Evolutionary conservation across 2,113 vertebrate species (phyloP).

Genomic region (Balaeniceps rex): DNA sequence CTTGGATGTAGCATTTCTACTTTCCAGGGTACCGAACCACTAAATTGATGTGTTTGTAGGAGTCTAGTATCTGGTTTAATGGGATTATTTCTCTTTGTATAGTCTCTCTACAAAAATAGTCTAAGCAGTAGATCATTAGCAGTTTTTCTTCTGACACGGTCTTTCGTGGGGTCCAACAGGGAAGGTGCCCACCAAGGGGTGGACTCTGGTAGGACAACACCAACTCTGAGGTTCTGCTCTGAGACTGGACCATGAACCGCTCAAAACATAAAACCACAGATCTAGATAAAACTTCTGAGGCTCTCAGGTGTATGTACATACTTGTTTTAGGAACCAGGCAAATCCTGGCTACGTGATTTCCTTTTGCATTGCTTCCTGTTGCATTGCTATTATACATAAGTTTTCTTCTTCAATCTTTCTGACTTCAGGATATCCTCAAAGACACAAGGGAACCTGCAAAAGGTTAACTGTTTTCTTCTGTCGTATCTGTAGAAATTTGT

Average conservation of each 20-base stretch:
- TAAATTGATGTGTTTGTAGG: neutral
- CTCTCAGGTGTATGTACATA: neutral
- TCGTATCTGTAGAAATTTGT: neutral
- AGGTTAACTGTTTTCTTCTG: neutral
- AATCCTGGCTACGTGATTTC: neutral
- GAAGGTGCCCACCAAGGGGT: rapidly evolving
- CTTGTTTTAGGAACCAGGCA: neutral
- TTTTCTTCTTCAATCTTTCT: neutral
- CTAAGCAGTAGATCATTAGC: neutral
- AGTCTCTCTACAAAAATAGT: neutral
- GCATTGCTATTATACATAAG: neutral
- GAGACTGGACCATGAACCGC: neutral
- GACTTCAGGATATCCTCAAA: neutral
- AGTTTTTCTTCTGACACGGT: neutral
- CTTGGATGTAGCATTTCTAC: neutral
- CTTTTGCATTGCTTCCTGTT: neutral
- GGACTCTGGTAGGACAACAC: neutral
- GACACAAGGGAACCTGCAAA: neutral
- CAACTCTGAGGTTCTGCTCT: neutral
- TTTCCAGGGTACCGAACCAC: neutral
- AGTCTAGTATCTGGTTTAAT: neutral
- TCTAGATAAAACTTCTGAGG: neutral
- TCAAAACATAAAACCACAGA: neutral
- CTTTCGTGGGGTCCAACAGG: neutral
- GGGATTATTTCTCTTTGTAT: neutral